These are phyloP conservation scores for Julus scanicus DNA, from an alignment of 2,888 invertebrate species.

Conservation along the genomic window DNA sequence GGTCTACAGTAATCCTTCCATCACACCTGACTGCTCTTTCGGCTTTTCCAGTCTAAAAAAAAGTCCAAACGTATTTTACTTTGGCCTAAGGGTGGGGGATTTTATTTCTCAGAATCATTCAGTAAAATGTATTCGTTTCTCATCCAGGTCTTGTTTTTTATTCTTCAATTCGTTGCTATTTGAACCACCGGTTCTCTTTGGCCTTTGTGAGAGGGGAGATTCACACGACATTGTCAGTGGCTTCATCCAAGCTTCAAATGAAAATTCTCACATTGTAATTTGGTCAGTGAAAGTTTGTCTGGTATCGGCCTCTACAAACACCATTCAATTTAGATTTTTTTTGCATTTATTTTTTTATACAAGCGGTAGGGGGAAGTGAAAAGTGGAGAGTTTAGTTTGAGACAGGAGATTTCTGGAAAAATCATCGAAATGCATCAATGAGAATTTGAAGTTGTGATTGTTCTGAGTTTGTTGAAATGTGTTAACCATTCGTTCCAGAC, in stretches of 20 bases:
- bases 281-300: neutral
- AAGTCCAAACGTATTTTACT: conserved; percentile 10
- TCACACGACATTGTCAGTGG: conserved; percentile 26
- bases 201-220: neutral
- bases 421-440: too few relatives aligned
- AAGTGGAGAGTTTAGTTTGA: too few relatives aligned
- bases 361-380: too few relatives aligned
- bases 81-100: conserved; percentile 5
- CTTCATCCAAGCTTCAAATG: conserved; percentile 18
- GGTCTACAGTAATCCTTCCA: conserved; percentile 18
- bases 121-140: conserved; percentile 1
- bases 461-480: too few relatives aligned
- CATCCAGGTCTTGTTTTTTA: conserved; percentile 6
- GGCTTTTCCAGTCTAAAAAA: neutral
- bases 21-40: conserved; percentile 19
- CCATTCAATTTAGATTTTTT: too few relatives aligned
- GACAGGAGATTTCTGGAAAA: too few relatives aligned
- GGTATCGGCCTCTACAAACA: too few relatives aligned
- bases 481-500: too few relatives aligned
- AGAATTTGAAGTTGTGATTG: too few relatives aligned
- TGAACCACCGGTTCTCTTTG: conserved; percentile 14
- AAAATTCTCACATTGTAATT: neutral
- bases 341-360: too few relatives aligned
- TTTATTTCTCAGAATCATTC: conserved; percentile 30
- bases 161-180: neutral